Conservation (phyloP, 1,140 invertebrate genomes). For the Mizuhopecten yessoensis region DNA sequence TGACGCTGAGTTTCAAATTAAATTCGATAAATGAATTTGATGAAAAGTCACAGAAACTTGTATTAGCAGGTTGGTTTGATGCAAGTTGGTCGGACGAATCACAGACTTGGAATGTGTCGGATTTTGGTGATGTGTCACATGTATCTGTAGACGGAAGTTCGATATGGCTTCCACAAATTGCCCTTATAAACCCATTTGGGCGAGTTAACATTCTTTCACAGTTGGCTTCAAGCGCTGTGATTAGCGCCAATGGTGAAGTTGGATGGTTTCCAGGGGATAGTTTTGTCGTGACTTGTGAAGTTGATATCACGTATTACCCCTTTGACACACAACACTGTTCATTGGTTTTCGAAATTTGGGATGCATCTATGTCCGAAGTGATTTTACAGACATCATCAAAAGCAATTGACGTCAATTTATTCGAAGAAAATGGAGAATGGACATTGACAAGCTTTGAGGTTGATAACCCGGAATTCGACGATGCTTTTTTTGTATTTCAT, state of each 20-base stretch:
- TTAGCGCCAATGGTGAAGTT: conserved; percentile 94
- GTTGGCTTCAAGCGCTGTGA: not conserved
- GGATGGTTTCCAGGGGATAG: conserved; percentile 98
- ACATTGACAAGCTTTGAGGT: not conserved
- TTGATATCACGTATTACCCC: conserved; percentile 92
- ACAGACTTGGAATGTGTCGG: conserved; percentile 44
- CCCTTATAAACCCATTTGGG: conserved; percentile 52
- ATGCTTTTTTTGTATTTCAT: not conserved
- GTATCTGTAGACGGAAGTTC: conserved; percentile 43
- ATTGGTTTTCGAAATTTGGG: conserved; percentile 80
- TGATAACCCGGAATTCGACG: not conserved
- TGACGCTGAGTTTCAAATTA: conserved; percentile 43
- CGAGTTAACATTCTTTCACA: conserved; percentile 51
- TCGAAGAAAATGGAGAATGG: conserved; percentile 55
- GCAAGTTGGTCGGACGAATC: not conserved
- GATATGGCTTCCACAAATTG: conserved; percentile 65
- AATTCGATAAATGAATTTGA: conserved; percentile 37
- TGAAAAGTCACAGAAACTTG: not conserved
- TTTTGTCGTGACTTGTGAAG: conserved; percentile 98
- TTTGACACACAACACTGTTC: conserved; percentile 88
- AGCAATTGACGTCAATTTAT: conserved; percentile 32
- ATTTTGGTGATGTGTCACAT: conserved; percentile 23
- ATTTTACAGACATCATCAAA: conserved; percentile 66
- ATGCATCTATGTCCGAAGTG: conserved; percentile 74
- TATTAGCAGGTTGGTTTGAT: conserved; percentile 40